Percentiles rank a stretch among this genome's conserved stretches.
Conservation (phyloP, 2,888 invertebrate species). For the Lapara coniferarum region DNA sequence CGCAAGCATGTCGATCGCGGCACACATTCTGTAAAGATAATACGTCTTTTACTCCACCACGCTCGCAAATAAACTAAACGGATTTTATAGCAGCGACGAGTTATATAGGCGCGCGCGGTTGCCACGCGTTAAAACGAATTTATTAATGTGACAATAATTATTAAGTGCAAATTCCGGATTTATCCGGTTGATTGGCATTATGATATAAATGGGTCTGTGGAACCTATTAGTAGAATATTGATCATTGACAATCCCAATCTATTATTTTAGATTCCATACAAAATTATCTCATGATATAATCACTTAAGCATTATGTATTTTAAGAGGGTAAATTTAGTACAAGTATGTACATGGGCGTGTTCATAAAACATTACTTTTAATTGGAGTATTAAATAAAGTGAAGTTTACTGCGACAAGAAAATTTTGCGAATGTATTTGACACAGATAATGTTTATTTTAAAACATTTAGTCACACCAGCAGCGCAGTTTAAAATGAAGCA, state of each 20-base stretch:
- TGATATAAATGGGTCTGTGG: constrained; percentile 52
- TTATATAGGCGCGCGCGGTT: constrained; percentile 59
- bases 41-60: constrained; percentile 40
- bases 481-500: background rate
- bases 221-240: background rate
- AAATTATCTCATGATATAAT: background rate
- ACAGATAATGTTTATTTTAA: background rate
- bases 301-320: background rate
- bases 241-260: background rate
- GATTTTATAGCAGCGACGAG: constrained; percentile 50
- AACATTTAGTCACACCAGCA: background rate
- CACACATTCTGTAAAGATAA: constrained; percentile 65
- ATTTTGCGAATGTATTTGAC: constrained; percentile 9
- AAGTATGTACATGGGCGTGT: constrained; percentile 12
- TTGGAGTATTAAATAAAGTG: background rate
- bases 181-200: constrained; percentile 42
- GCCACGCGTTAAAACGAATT: constrained; percentile 57
- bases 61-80: constrained; percentile 66
- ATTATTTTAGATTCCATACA: background rate
- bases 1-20: constrained; percentile 83
- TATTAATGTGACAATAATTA: constrained; percentile 56
- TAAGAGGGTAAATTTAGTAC: background rate
- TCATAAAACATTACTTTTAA: constrained; percentile 14
- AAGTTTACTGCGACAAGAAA: constrained; percentile 1
- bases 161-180: constrained; percentile 37